Conservation (phyloP, 2,797 vertebrate genomes). For the Karalla daura region DNA sequence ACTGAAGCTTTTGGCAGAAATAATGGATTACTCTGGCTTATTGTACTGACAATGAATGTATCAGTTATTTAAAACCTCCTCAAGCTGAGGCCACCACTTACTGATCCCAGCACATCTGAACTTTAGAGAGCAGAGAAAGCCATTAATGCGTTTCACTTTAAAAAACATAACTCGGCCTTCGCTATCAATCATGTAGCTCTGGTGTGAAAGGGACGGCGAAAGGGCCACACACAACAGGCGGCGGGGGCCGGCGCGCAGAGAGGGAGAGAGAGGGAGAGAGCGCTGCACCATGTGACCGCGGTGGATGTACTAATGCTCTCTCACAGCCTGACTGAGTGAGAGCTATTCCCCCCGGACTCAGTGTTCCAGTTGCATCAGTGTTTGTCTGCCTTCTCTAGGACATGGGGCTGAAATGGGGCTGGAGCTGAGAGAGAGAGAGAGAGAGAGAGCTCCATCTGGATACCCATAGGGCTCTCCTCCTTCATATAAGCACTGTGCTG, state of each 20-base stretch:
- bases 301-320: constrained; percentile 68
- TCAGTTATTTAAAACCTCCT: constrained; percentile 67
- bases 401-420: constrained; percentile 66
- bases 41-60: constrained; percentile 40
- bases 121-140: constrained; percentile 54
- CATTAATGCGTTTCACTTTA: constrained; percentile 72
- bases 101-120: constrained; percentile 55
- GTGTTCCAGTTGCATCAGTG: constrained; percentile 79
- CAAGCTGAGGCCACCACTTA: constrained; percentile 44
- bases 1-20: constrained; percentile 43
- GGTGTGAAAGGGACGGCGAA: constrained; percentile 59
- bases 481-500: constrained; percentile 43
- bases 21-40: constrained; percentile 50
- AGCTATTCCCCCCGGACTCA: constrained; percentile 73
- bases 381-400: constrained; percentile 70
- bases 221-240: constrained; percentile 61
- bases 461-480: constrained; percentile 58
- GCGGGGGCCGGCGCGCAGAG: constrained; percentile 35
- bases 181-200: constrained; percentile 78
- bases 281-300: constrained; percentile 69
- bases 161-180: constrained; percentile 69
- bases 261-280: constrained; percentile 62
- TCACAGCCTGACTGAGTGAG: constrained; percentile 72
- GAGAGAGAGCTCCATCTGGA: constrained; percentile 73
- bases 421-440: too few species aligned